Percentiles rank a stretch among this genome's conserved stretches.
These are phyloP conservation scores for Crocodylus rhombifer DNA, from an alignment of 2,797 vertebrate species.

Conservation along the genomic window DNA sequence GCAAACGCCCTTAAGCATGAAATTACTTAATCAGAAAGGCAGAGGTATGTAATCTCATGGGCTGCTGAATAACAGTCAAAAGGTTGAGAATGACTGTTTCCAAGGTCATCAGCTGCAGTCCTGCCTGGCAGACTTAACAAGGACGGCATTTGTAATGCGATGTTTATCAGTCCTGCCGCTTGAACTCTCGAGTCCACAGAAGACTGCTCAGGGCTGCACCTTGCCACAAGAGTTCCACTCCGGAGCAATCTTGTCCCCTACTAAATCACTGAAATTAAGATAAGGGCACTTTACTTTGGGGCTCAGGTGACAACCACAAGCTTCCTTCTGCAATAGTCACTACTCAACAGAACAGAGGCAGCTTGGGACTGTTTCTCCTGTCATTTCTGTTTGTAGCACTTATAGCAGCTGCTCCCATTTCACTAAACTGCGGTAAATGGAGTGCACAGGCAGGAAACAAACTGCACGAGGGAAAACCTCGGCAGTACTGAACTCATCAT, in stretches of 20 bases:
- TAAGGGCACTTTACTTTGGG: accelerated
- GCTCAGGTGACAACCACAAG: background rate
- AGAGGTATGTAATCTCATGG: background rate
- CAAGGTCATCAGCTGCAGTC: background rate
- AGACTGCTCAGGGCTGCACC: background rate
- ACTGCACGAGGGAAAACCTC: background rate
- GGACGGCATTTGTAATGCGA: background rate
- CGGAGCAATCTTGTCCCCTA: background rate
- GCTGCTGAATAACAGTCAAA: background rate
- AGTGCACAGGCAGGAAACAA: background rate
- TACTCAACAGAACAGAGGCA: background rate
- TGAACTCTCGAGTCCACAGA: background rate
- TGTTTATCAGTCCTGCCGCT: background rate
- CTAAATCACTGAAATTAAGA: accelerated
- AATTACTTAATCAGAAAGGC: background rate
- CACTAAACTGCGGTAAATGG: background rate
- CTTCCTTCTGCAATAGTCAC: background rate
- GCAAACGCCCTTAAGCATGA: background rate
- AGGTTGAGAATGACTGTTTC: background rate
- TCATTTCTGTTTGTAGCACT: background rate
- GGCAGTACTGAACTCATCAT: background rate
- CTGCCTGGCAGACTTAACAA: background rate
- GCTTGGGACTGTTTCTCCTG: background rate
- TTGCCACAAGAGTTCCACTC: background rate
- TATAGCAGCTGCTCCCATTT: background rate